Percentiles rank a stretch among this genome's conserved stretches.
Conservation (phyloP, 2,888 invertebrate species). For the Synergus itoensis region DNA sequence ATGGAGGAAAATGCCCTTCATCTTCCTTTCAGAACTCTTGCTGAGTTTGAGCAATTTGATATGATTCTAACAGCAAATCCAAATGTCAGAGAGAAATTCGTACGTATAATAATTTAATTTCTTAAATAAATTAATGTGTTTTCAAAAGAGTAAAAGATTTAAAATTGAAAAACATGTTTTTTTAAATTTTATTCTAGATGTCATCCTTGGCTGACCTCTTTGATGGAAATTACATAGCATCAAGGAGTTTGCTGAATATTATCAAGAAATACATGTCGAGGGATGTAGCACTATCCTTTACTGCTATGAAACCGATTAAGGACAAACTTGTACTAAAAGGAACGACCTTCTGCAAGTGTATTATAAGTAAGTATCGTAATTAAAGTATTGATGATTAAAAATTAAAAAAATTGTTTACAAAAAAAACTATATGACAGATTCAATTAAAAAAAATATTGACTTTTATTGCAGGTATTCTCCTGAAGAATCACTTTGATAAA, state of each 20-base stretch:
- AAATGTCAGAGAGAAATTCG: conserved; percentile 36
- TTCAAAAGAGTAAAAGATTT: not conserved
- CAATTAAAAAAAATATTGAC: not conserved
- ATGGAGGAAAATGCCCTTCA: conserved; percentile 33
- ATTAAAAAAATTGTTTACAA: not conserved
- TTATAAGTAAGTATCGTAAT: conserved; percentile 21
- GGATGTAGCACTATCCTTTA: conserved; percentile 57
- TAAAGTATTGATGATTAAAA: not conserved
- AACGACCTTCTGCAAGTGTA: conserved; percentile 33
- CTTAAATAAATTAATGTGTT: not conserved
- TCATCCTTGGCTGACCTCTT: conserved; percentile 40
- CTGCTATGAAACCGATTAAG: conserved; percentile 44
- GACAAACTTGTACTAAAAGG: conserved; percentile 34
- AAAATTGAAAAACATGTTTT: not conserved
- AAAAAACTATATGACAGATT: not conserved
- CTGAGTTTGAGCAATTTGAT: conserved; percentile 36
- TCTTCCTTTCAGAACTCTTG: conserved; percentile 20
- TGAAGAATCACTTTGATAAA: conserved; percentile 35
- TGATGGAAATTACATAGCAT: conserved; percentile 55
- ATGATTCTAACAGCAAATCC: conserved; percentile 30
- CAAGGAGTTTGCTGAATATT: conserved; percentile 59
- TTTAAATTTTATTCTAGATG: conserved; percentile 49
- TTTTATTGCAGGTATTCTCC: conserved; percentile 5
- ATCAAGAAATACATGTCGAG: conserved; percentile 58
- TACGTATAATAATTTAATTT: not conserved